These are phyloP conservation scores for Drosophila falleni DNA, from an alignment of 2,888 invertebrate genomes.

Conservation along the genomic window DNA sequence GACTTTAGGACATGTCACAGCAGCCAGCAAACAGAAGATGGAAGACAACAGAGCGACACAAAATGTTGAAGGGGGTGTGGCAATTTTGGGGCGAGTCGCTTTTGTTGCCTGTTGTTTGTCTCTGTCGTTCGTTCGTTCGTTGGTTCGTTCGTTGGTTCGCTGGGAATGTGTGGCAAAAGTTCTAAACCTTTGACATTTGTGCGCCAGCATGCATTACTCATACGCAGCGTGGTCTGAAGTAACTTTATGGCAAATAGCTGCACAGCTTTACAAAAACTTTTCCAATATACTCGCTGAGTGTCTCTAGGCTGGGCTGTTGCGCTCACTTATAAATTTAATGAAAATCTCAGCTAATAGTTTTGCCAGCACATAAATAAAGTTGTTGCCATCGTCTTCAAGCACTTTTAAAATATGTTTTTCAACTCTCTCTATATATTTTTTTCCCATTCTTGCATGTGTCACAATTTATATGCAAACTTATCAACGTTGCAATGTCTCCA, in stretches of 20 bases:
- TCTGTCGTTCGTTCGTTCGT: background rate
- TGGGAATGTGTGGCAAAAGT: conserved; percentile 73
- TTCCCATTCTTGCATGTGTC: conserved; percentile 59
- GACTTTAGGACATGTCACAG: conserved; percentile 80
- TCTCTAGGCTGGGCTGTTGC: conserved; percentile 1
- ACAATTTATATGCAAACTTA: conserved; percentile 81
- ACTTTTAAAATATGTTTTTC: conserved; percentile 37
- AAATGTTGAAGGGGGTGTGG: conserved; percentile 38
- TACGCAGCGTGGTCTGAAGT: conserved; percentile 64
- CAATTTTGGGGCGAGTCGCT: conserved; percentile 10
- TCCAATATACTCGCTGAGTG: conserved; percentile 54
- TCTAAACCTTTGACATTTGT: conserved; percentile 80
- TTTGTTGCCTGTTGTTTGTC: conserved; percentile 25
- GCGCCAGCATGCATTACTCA: conserved; percentile 76
- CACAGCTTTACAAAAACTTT: conserved; percentile 62
- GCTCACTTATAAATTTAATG: conserved; percentile 75
- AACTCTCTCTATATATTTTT: background rate
- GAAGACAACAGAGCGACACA: conserved; percentile 15
- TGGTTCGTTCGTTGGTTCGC: conserved; percentile 49
- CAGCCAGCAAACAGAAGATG: conserved; percentile 23
- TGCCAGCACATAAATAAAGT: conserved; percentile 71
- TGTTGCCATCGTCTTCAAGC: conserved; percentile 25
- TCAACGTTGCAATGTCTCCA: conserved; percentile 76
- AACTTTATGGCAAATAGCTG: conserved; percentile 60
- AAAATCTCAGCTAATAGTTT: conserved; percentile 78